These are phyloP conservation scores for Morelia viridis DNA, from an alignment of 2,797 vertebrate genomes.

Conservation along the genomic window DNA sequence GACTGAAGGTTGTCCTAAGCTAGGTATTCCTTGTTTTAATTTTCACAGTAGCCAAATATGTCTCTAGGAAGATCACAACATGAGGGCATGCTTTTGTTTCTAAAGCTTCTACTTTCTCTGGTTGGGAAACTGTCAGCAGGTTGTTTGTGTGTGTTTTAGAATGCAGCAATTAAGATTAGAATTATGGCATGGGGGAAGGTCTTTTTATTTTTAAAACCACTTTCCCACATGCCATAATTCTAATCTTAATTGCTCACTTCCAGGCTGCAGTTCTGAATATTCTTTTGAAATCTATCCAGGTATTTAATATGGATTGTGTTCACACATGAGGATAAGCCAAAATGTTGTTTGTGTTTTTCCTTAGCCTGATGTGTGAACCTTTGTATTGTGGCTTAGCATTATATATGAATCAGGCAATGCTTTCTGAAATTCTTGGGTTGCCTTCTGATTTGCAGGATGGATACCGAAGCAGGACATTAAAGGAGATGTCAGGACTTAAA, in stretches of 20 bases:
- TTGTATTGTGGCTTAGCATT: neutral
- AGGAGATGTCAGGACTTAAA: neutral
- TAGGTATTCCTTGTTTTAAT: neutral
- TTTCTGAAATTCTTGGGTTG: neutral
- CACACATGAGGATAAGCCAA: neutral
- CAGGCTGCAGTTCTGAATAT: neutral
- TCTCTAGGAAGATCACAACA: neutral
- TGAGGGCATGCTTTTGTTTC: neutral
- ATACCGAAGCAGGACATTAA: neutral
- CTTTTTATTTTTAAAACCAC: neutral
- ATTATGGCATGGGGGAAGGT: neutral
- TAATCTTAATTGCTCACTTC: neutral
- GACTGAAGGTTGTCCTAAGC: neutral
- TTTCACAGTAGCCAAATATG: neutral
- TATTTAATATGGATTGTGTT: neutral
- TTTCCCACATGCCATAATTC: neutral
- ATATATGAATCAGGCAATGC: neutral
- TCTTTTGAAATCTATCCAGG: no score
- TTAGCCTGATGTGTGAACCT: neutral
- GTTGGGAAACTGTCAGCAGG: neutral
- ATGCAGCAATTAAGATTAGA: neutral
- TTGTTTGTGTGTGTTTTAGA: neutral
- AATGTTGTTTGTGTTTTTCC: neutral
- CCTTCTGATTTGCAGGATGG: neutral
- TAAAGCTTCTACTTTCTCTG: neutral